Evolutionary conservation across 2,888 invertebrate species (phyloP), one percentile per base, ranked within the genome.

Genomic region (Phengaris arion): DNA sequence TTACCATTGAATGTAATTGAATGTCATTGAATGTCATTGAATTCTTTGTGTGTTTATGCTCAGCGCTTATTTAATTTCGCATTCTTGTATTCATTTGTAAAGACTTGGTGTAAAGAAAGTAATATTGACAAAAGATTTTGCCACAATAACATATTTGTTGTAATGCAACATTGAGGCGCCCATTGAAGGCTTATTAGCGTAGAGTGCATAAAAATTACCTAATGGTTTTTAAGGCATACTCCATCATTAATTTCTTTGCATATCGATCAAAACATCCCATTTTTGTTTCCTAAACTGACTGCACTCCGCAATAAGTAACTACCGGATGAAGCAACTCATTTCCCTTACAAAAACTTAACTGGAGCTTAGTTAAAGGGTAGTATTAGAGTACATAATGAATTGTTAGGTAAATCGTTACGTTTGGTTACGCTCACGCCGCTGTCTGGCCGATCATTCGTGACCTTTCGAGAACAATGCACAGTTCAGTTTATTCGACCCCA

Each of bases 401-500:
- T 72, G 59, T 68, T 77, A 77, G 76, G 70, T 75, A 76, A 78
- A 77, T 76, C 57, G 76, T 76, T 77, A 45, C 74, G 74, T 77
- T 79, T 74, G 77, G 78, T 80, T 77, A 76, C 79, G 81, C 77
- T 77, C 79, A 78, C 77, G 68, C 75, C 77, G 78, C 77, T 76
- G 74, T 78, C 80, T 78, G 75, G 76, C 78, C 79, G 76, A 80
- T 77, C 80, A 81, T 79, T 82, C 84, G 83, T 85, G 85, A 85
- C 84, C 84, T 83, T 82, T 80, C 76, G 77, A 80, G 80, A 83
- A 83, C 83, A 83, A 83, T 81, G 79, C 78, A 76, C 85, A 85
- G 85, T 88, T 86, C 85, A 82, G 80, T 81, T 83, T 84, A 83
- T 85, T 84, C 83, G 82, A 85, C 85, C 84, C 82, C 81, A 80